Evolutionary conservation across 2,113 vertebrate species (phyloP), one percentile per base, ranked within the genome.

Genomic region (Zootoca vivipara): DNA sequence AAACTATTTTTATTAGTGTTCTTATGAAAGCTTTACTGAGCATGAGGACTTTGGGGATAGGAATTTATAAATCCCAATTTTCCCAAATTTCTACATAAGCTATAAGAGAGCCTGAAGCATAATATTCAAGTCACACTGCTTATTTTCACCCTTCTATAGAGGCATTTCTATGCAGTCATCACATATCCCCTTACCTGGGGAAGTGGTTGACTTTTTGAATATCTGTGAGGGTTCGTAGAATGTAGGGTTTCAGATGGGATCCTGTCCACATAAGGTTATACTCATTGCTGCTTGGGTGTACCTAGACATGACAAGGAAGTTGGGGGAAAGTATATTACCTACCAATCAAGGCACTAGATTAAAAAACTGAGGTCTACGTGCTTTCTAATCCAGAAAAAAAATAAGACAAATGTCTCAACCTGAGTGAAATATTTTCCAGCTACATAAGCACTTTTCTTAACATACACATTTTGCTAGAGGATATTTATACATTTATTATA

Each of bases 251-350:
- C 93, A 99, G 96, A 95, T 99, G 98, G 85, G 98, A 98, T 85
- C 99, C 98, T 6, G 98, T 99, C 99, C 99, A 99, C 98, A 99
- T 99, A n/a, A 99, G 97, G 93, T 99, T 99, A 90, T 99, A 99
- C 93, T 99, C 97, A 0, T 95, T 98, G 93, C 98, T 99, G 89
- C 97, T 99, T 35, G 98, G 97, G 88, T 99, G 98, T 90, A 98
- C 98, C 99, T 99, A 89, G 77, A 13, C 7, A 82, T 82, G 46
- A 24, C 86, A 26, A 88, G 5, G 1, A 56, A 79, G 28, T 38
- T 77, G 12, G 35, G 28, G 62, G 24, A 77, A 35, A 86, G 7
- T 65, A 5, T 9, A 67, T 79, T 89, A 73, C 1, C 4, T 30
- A n/a, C 62, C 7, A 79, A 62, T 12, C 24, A 42, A 69, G 67